Percentiles rank a stretch among this genome's conserved stretches.
These are phyloP conservation scores for Eledone cirrhosa DNA, from an alignment of 2,888 invertebrate genomes.

Conservation along the genomic window DNA sequence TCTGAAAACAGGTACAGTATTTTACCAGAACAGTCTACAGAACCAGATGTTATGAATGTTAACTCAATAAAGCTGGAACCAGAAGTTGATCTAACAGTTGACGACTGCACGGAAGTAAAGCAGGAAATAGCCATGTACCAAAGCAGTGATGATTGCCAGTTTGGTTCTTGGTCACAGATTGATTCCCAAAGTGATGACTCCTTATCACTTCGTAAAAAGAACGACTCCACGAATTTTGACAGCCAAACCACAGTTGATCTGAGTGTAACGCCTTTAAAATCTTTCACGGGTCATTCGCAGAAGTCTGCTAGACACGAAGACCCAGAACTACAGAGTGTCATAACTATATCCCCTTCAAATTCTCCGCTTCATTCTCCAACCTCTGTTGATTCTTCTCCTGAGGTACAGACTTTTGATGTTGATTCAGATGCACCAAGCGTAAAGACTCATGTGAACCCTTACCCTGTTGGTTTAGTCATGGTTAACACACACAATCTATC, in stretches of 20 bases:
- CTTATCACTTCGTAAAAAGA: slow-evolving; percentile 4
- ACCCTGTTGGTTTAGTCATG: slow-evolving; percentile 1
- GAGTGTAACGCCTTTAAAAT: slow-evolving; percentile 5
- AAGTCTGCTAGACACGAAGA: background rate
- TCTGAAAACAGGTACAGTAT: background rate
- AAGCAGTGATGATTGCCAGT: background rate
- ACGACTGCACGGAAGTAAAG: slow-evolving; percentile 23
- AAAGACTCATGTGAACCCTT: background rate
- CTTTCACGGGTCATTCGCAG: background rate
- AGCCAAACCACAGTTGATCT: slow-evolving; percentile 8
- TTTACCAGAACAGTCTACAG: background rate
- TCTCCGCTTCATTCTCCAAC: background rate
- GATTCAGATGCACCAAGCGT: too few relatives aligned
- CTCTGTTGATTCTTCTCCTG: slow-evolving; percentile 5
- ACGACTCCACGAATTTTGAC: slow-evolving; percentile 5
- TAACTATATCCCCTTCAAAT: slow-evolving; percentile 26
- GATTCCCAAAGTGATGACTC: background rate
- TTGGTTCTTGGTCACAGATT: background rate
- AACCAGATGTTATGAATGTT: background rate
- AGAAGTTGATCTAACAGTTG: slow-evolving; percentile 23
- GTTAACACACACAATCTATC: background rate
- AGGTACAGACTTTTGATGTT: slow-evolving; percentile 17
- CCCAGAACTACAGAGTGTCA: background rate
- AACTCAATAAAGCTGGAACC: slow-evolving; percentile 7
- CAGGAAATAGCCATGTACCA: background rate